phyloP scores from a whole-genome alignment of 1,140 invertebrate species.

The Drosophila punjabiensis region DNA sequence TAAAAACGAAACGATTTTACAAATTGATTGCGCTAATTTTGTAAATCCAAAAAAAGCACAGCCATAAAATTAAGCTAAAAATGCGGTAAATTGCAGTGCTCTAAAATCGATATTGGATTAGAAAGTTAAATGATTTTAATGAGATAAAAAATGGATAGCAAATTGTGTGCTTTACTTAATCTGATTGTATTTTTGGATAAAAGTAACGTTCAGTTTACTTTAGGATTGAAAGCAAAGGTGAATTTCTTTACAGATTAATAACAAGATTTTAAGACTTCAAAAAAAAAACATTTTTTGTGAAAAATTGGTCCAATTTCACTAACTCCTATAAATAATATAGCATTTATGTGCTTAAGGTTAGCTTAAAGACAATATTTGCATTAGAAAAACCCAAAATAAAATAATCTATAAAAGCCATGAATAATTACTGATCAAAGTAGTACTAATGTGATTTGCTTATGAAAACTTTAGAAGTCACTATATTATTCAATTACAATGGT shows the following conservation, averaged over 20 bases:
- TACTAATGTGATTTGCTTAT: no score
- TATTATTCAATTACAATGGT: neutral
- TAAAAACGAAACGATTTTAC: constrained; percentile 43
- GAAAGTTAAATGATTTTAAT: neutral
- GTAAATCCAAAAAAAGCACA: constrained; percentile 5
- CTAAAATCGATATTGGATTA: constrained; percentile 15
- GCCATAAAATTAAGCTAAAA: constrained; percentile 22
- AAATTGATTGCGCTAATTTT: constrained; percentile 57
- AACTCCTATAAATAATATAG: no score
- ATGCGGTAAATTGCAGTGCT: constrained; percentile 9
- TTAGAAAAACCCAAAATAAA: no score
- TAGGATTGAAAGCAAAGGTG: neutral
- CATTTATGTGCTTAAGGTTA: no score
- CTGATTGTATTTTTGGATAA: neutral
- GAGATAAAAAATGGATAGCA: neutral
- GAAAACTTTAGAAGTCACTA: neutral
- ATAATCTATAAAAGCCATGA: no score
- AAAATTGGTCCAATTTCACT: no score
- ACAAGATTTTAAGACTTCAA: no score
- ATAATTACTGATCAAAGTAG: no score
- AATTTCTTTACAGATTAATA: no score
- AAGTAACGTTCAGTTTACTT: fast-evolving
- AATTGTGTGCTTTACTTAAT: neutral
- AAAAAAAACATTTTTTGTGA: no score
- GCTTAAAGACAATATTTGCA: no score